Base-by-base conservation (phyloP, 92 coral and sea anemone species). In the Zoanthus gigantus region DNA sequence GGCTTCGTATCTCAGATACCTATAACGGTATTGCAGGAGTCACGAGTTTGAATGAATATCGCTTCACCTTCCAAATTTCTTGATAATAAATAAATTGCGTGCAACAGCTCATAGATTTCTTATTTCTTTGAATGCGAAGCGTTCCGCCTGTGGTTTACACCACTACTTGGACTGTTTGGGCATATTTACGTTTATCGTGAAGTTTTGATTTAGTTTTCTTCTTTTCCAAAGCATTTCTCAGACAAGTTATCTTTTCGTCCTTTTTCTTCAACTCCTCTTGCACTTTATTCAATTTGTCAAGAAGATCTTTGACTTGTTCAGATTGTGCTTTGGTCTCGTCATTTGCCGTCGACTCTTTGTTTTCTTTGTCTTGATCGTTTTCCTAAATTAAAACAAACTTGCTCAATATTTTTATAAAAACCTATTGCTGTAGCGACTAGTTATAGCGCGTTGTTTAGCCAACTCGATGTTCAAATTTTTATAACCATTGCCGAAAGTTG, bases 141-240 rank as follows among this genome's bases (percentile, higher is more conserved):
- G 6, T 58, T 58, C 9, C 30, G 17, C n/a, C 8, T 5, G 69
- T 30, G 9, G 69, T 30, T 74, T 74, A 91, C 4, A 91, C 94
- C 34, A 91, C 77, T 4, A 91, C 92, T 83, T 91, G 94, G 16
- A 82, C 89, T 12, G 84, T 90, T 79, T 91, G 90, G 7, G 65
- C 69, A 58, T 88, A 72, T 77, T 91, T 91, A 2, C 88, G 92
- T 61, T 91, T 88, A 4, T 90, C 90, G 56, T 79, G 85, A 7
- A 88, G 61, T 78, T 86, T 89, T 0, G 75, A 63, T 47, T 66
- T 73, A 50, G 84, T 71, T 76, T 89, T 92, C 76, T 81, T 91
- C 63, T 95, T 95, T 84, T 86, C 87, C 60, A 95, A 92, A 78
- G 94, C 91, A 73, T 91, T 90, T 94, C 93, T 95, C 65, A 93